Base-by-base conservation (phyloP, 2,113 vertebrate genomes). In the Ictalurus punctatus region DNA sequence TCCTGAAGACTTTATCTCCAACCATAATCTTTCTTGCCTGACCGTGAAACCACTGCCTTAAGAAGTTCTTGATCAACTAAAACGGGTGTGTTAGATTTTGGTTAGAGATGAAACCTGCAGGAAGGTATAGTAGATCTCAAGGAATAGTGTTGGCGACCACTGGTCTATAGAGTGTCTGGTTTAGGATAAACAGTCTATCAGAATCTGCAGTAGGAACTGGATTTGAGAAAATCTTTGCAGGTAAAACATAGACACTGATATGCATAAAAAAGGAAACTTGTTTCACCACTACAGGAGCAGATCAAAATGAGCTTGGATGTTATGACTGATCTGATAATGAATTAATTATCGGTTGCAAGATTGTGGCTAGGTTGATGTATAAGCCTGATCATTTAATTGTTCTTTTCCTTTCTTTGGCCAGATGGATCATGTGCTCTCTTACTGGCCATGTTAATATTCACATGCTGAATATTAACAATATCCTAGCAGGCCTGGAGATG, bases 371-470 rank as follows among this genome's bases (percentile, higher is more conserved):
- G 79, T 44, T 71, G 65, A 73, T 88, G 34, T 25, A 40, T 59
- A 67, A 81, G 30, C 52, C 87, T 67, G 13, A 40, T n/a, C 2
- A 21, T 48, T 54, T 87, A 67, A 65, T 52, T 87, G 1, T 40
- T 48, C 19, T 63, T 19, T 73, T 52, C 34, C 73, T n/a, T 76
- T 30, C 44, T 63, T 37, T 54, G 13, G 25, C 34, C 23, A 21
- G 7, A 14, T 34, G 44, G 67, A 44, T 71, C 48, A 25, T 87
- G 59, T 63, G 73, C 73, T 78, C 17, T 85, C 84, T 71, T 73
- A 30, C 52, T 23, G 67, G 25, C 17, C 73, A 13, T 87, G n/a
- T 52, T 84, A 84, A 48, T 74, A 78, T 84, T 84, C 81, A 88
- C 67, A 74, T 78, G 27, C 76, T 52, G 73, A 48, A 37, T 48